A percentile compares a stretch with the other conserved stretches of the same genome.
Evolutionary conservation across 2,797 vertebrate species (phyloP).

Genomic region (Dicrostonyx torquatus): DNA sequence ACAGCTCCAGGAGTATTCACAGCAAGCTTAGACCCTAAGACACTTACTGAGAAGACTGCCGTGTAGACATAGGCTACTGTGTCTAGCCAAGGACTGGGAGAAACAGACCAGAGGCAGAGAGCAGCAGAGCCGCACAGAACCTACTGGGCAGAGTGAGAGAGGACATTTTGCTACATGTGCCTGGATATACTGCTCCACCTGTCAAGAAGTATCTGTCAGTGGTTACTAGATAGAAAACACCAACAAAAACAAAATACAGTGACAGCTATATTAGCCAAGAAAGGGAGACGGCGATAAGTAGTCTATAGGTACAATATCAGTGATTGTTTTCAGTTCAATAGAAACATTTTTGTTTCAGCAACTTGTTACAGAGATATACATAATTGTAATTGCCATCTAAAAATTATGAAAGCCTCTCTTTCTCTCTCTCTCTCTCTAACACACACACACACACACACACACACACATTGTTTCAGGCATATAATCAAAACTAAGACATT

Average conservation of each 20-base stretch:
- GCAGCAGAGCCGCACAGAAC: accelerated
- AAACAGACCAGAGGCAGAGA: neutral
- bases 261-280: neutral
- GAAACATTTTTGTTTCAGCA: conserved; percentile 66
- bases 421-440: neutral
- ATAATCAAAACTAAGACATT: conserved; percentile 59
- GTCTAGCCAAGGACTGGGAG: neutral
- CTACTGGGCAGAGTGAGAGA: accelerated
- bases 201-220: neutral
- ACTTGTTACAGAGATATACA: conserved; percentile 55
- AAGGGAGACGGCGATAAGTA: conserved; percentile 25
- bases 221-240: conserved; percentile 19
- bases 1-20: neutral
- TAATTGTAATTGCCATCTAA: conserved; percentile 51
- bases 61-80: neutral
- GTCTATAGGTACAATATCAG: conserved; percentile 14
- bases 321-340: conserved; percentile 59
- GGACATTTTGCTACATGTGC: accelerated
- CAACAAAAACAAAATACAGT: conserved; percentile 1
- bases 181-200: neutral
- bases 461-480: conserved; percentile 29
- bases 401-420: conserved; percentile 29
- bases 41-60: neutral
- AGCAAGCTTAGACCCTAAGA: neutral
- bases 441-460: neutral